Percentiles rank a stretch among this genome's conserved stretches.
Conservation (phyloP, 2,888 invertebrate genomes). For the Drosophila cracens region DNA sequence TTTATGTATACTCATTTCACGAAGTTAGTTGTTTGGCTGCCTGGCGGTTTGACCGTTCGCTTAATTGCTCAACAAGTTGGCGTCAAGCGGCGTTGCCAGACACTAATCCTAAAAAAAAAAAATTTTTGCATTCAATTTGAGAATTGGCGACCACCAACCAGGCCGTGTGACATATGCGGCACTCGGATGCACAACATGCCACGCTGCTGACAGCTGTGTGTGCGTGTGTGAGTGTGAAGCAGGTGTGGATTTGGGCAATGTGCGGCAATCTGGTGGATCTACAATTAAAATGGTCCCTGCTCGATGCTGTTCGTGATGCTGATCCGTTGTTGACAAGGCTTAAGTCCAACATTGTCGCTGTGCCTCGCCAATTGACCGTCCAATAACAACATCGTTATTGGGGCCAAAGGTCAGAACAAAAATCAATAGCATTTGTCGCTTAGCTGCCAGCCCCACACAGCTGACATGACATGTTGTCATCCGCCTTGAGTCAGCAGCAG, state of each 20-base stretch:
- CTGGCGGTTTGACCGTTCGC: conserved; percentile 50
- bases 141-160: conserved; percentile 46
- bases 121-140: conserved; percentile 45
- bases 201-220: conserved; percentile 30
- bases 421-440: conserved; percentile 46
- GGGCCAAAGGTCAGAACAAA: conserved; percentile 38
- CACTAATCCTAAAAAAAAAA: conserved; percentile 5
- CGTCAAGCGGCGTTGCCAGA: conserved; percentile 50
- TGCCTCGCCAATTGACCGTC: conserved; percentile 39
- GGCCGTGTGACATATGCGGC: conserved; percentile 41
- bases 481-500: background rate
- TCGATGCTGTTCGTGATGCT: conserved; percentile 10
- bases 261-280: conserved; percentile 13
- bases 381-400: conserved; percentile 12
- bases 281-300: conserved; percentile 43
- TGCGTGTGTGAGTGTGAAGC: conserved; percentile 2
- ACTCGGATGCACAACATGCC: conserved; percentile 13
- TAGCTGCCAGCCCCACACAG: conserved; percentile 15
- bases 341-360: conserved; percentile 29
- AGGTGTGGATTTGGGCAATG: conserved; percentile 34
- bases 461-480: conserved; percentile 41
- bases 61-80: conserved; percentile 78
- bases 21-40: conserved; percentile 32
- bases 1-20: conserved; percentile 48
- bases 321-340: conserved; percentile 36